Evolutionary conservation across 1,140 invertebrate species (phyloP).

Genomic region (Drosophila lacertosa): DNA sequence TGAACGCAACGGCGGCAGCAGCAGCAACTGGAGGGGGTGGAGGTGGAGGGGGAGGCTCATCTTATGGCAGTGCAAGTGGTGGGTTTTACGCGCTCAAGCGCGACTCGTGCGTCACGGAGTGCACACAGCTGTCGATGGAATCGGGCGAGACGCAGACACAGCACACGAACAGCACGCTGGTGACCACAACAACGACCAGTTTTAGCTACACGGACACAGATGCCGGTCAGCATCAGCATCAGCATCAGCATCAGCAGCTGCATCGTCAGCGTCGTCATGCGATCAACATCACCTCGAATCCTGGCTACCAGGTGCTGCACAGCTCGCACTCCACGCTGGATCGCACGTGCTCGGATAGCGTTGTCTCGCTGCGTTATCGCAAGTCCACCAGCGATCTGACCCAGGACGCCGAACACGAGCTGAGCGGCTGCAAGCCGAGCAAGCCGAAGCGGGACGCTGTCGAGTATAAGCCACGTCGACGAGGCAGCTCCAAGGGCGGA

Average conservation of each 20-base stretch:
- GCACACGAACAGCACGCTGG: constrained; percentile 67
- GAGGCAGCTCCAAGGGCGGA: constrained; percentile 85
- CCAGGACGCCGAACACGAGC: constrained; percentile 84
- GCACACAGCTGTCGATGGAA: constrained; percentile 77
- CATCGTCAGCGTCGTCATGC: constrained; percentile 76
- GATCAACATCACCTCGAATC: constrained; percentile 83
- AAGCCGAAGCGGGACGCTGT: constrained; percentile 54
- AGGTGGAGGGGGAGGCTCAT: too few relatives aligned
- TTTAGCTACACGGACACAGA: constrained; percentile 76
- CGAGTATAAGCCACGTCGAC: constrained; percentile 70
- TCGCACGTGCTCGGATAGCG: constrained; percentile 82
- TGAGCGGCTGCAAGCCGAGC: constrained; percentile 62
- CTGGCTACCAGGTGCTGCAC: constrained; percentile 82
- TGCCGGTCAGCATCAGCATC: constrained; percentile 14
- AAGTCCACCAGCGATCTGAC: constrained; percentile 91
- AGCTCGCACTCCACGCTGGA: constrained; percentile 83
- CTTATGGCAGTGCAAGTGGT: neutral
- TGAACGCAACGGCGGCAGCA: constrained; percentile 51
- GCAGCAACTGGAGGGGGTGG: neutral
- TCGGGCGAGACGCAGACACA: constrained; percentile 67
- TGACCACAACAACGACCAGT: constrained; percentile 79
- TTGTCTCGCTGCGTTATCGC: constrained; percentile 85
- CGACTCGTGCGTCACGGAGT: constrained; percentile 79
- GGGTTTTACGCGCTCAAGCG: constrained; percentile 67
- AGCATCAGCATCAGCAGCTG: constrained; percentile 10